Conservation (phyloP, 2,797 vertebrate species). For the Siniperca obscura region DNA sequence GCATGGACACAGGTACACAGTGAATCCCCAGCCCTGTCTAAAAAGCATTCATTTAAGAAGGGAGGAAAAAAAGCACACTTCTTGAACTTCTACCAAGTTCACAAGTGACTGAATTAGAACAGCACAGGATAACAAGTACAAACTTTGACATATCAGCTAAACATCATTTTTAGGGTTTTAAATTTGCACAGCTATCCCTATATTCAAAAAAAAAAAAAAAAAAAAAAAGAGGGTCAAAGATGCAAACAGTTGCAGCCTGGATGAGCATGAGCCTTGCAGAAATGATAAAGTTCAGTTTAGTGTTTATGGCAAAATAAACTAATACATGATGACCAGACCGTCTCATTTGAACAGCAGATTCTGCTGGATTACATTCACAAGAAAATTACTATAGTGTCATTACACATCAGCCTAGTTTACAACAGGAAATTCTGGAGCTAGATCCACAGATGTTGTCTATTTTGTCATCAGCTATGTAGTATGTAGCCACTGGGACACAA, state of each 20-base stretch:
- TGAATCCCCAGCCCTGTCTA: conserved; percentile 14
- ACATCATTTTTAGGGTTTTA: conserved; percentile 39
- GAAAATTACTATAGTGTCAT: conserved; percentile 51
- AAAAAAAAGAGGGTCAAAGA: conserved; percentile 25
- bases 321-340: conserved; percentile 17
- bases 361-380: conserved; percentile 74
- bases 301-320: conserved; percentile 19
- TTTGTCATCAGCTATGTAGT: neutral
- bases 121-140: conserved; percentile 46
- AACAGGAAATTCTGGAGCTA: conserved; percentile 53
- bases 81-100: conserved; percentile 27
- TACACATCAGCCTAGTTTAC: conserved; percentile 57
- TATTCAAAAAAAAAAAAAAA: conserved; percentile 23
- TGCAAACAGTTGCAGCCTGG: neutral
- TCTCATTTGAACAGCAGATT: conserved; percentile 54
- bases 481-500: conserved; percentile 21
- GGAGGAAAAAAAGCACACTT: neutral
- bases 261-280: neutral
- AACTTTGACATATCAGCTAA: conserved; percentile 28
- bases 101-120: conserved; percentile 49
- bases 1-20: conserved; percentile 16
- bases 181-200: conserved; percentile 29
- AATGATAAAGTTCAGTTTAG: conserved; percentile 10
- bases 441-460: conserved; percentile 41
- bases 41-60: conserved; percentile 1